phyloP scores from a whole-genome alignment of 2,888 invertebrate genomes.

The Yponomeuta plumbellus region DNA sequence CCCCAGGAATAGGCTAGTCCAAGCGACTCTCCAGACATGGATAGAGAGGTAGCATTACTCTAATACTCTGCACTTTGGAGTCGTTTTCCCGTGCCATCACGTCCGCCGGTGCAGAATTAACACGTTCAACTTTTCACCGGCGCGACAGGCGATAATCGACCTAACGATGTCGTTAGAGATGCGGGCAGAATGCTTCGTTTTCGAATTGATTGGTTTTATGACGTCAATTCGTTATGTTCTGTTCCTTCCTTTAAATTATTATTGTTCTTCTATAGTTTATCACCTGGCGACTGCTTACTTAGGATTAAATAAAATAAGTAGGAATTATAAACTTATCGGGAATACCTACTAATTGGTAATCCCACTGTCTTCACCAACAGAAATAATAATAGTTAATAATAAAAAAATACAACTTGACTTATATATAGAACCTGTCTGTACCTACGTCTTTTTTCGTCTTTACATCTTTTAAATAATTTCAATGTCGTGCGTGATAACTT shows the following conservation, averaged over 20 bases:
- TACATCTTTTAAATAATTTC: too few species aligned
- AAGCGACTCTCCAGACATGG: slow-evolving; percentile 54
- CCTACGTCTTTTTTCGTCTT: too few species aligned
- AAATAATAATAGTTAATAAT: too few species aligned
- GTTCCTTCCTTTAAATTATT: neutral
- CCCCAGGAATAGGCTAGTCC: slow-evolving; percentile 40
- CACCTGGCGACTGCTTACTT: neutral
- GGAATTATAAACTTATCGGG: too few species aligned
- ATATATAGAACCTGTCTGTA: too few species aligned
- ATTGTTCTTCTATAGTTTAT: neutral
- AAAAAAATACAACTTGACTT: too few species aligned
- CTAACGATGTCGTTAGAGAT: slow-evolving; percentile 15
- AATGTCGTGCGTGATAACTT: too few species aligned
- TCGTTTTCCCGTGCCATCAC: slow-evolving; percentile 19
- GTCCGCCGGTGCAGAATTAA: slow-evolving; percentile 9
- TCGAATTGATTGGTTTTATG: slow-evolving; percentile 11
- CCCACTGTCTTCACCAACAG: too few species aligned
- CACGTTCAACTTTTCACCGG: slow-evolving; percentile 13
- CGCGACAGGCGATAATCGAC: slow-evolving; percentile 13
- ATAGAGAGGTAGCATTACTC: slow-evolving; percentile 56
- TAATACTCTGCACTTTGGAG: slow-evolving; percentile 57
- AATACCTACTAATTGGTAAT: too few species aligned
- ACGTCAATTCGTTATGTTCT: neutral
- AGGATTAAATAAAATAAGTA: too few species aligned
- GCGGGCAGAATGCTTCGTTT: neutral